Evolutionary conservation across 2,797 vertebrate species (phyloP).

Genomic region (Simalia tracyae): DNA sequence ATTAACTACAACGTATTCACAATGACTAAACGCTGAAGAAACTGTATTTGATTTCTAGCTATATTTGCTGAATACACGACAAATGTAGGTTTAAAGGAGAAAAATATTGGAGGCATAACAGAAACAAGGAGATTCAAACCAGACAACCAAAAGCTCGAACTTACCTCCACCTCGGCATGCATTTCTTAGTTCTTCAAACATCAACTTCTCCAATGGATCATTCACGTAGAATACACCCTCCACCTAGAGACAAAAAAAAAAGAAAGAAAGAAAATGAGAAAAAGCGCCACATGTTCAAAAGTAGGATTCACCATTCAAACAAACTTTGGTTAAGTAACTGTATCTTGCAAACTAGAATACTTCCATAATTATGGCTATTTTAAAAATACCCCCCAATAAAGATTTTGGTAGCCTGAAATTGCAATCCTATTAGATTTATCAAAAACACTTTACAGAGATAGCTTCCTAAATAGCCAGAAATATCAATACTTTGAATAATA

Average conservation of each 20-base stretch:
- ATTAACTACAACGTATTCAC: not conserved
- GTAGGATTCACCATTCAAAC: not conserved
- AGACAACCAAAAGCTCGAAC: conserved; percentile 36
- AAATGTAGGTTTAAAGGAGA: not conserved
- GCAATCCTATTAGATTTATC: not conserved
- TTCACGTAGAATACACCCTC: conserved; percentile 96
- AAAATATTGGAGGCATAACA: not conserved
- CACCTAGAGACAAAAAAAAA: conserved; percentile 76
- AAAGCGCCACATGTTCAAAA: not conserved
- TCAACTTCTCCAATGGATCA: conserved; percentile 93
- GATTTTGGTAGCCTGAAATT: not conserved
- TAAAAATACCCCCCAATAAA: not conserved
- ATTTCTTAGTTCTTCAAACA: conserved; percentile 96
- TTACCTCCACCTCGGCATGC: conserved; percentile 92
- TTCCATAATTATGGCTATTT: not conserved
- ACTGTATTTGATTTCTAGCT: not conserved
- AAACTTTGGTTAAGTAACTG: not conserved
- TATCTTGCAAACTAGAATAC: not conserved
- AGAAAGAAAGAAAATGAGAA: not conserved
- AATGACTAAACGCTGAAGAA: not conserved
- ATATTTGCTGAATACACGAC: not conserved
- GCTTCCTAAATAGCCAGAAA: not conserved
- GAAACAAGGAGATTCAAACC: not conserved
- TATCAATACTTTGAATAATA: not conserved
- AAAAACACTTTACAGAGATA: not conserved